Percentiles rank a stretch among this genome's conserved stretches.
Conservation (phyloP, 2,888 invertebrate genomes). For the Agrotis exclamationis region DNA sequence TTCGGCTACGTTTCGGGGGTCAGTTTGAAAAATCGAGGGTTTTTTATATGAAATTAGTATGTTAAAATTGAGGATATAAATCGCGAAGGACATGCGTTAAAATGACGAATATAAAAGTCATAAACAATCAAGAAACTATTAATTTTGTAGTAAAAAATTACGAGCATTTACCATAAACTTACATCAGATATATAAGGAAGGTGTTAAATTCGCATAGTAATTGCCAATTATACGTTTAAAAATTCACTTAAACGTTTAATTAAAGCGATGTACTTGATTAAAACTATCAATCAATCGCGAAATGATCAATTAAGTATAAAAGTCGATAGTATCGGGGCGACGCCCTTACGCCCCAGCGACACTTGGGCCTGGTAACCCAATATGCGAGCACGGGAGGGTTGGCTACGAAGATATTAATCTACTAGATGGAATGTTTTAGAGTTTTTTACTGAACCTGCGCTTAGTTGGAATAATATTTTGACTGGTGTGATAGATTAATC, state of each 20-base stretch:
- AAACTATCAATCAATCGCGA: slow-evolving; percentile 66
- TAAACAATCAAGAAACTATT: slow-evolving; percentile 32
- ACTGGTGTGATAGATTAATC: slow-evolving; percentile 11
- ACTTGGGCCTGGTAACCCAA: slow-evolving; percentile 87
- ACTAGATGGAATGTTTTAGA: slow-evolving; percentile 67
- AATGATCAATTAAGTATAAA: slow-evolving; percentile 79
- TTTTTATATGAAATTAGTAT: no score
- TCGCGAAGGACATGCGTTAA: neutral
- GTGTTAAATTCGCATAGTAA: slow-evolving; percentile 56
- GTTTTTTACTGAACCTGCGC: slow-evolving; percentile 13
- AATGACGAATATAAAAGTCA: neutral
- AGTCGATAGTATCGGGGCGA: slow-evolving; percentile 78
- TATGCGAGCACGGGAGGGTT: slow-evolving; percentile 82
- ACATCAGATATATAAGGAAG: slow-evolving; percentile 35
- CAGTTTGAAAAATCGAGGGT: no score
- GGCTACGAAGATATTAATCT: slow-evolving; percentile 56
- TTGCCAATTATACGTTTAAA: slow-evolving; percentile 53
- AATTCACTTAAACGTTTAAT: slow-evolving; percentile 48
- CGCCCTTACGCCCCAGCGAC: slow-evolving; percentile 76
- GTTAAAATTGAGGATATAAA: neutral
- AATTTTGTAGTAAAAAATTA: slow-evolving; percentile 30
- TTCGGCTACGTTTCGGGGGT: neutral
- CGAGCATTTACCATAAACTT: slow-evolving; percentile 18
- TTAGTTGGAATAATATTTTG: slow-evolving; percentile 2
- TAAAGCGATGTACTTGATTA: slow-evolving; percentile 57